Evolutionary conservation across 2,888 invertebrate genomes (phyloP).

Genomic region (Phania funesta): DNA sequence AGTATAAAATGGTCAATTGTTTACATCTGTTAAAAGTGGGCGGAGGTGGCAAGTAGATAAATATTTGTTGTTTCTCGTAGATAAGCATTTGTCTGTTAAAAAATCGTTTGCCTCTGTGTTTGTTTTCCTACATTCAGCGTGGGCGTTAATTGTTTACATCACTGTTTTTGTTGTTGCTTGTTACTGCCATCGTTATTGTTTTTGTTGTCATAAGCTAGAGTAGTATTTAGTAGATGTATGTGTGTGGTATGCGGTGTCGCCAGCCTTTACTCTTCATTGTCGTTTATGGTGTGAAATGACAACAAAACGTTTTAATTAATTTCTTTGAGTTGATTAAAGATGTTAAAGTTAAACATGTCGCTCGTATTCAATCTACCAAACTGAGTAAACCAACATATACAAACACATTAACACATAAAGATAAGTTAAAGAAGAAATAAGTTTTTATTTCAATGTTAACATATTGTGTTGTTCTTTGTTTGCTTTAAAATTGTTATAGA

Average conservation of each 20-base stretch:
- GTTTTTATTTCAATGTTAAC: slow-evolving; percentile 39
- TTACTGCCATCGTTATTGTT: slow-evolving; percentile 19
- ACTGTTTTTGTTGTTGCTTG: slow-evolving; percentile 4
- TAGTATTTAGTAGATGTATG: slow-evolving; percentile 22
- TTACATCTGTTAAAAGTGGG: slow-evolving; percentile 55
- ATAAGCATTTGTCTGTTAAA: slow-evolving; percentile 31
- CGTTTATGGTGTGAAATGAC: slow-evolving; percentile 70
- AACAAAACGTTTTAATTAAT: slow-evolving; percentile 71
- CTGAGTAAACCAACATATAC: background rate
- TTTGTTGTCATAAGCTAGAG: slow-evolving; percentile 37
- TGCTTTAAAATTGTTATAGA: slow-evolving; percentile 17
- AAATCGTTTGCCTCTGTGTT: slow-evolving; percentile 10
- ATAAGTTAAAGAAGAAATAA: background rate
- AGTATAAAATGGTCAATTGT: slow-evolving; percentile 56
- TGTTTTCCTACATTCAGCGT: slow-evolving; percentile 35
- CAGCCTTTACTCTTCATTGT: slow-evolving; percentile 54
- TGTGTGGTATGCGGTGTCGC: slow-evolving; percentile 26
- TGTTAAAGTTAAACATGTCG: slow-evolving; percentile 64
- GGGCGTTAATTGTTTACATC: slow-evolving; percentile 65
- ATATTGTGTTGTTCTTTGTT: slow-evolving; percentile 15
- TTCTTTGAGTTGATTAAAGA: slow-evolving; percentile 69
- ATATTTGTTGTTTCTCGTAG: slow-evolving; percentile 59
- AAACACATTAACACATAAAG: background rate
- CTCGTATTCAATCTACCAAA: slow-evolving; percentile 35
- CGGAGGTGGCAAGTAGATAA: slow-evolving; percentile 28